Base-by-base conservation (phyloP, 2,797 vertebrate genomes). In the Phataginus tetradactyla region DNA sequence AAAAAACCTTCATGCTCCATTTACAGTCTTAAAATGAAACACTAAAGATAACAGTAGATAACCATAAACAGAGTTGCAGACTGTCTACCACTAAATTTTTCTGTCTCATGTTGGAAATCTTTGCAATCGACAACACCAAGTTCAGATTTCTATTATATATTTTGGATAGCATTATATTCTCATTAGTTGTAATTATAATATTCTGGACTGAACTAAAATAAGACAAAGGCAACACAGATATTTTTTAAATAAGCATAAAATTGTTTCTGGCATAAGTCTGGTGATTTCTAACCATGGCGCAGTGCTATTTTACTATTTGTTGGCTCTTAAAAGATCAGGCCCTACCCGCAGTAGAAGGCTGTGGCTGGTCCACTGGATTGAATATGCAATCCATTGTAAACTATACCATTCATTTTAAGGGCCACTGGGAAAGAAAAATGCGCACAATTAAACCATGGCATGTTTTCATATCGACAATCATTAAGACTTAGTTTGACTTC, bases 71-170 rank as follows among this genome's bases (percentile, higher is more conserved):
- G 94, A 83, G 37, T 0, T 66, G 23, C 25, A 68, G 69, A 91
- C 32, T 86, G 63, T 84, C 66, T 74, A 45, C 18, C 57, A 79
- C 15, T 78, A 80, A 91, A 94, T 80, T 93, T 80, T 93, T 87
- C 57, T 90, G 49, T 59, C 59, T 81, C 55, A 63, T n/a, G 27
- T 66, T 71, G 55, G 87, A 94, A 95, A 37, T 37, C 45, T 78
- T 92, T 51, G 51, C 3, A 68, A 21, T 37, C 5, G 63, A 32
- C 9, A 66, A 37, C 25, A 55, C 20, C n/a, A 59, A 74, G 17
- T 93, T 72, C 14, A 14, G 25, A 88, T 75, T 83, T 92, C 59
- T 75, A 45, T 29, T 57, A 88, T 7, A 21, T 61, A 66, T 61
- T 79, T 45, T 79, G 15, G 21, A 91, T 23, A 34, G 6, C 49